phyloP scores from a whole-genome alignment of 1,140 invertebrate genomes.

The Theocolax elegans region DNA sequence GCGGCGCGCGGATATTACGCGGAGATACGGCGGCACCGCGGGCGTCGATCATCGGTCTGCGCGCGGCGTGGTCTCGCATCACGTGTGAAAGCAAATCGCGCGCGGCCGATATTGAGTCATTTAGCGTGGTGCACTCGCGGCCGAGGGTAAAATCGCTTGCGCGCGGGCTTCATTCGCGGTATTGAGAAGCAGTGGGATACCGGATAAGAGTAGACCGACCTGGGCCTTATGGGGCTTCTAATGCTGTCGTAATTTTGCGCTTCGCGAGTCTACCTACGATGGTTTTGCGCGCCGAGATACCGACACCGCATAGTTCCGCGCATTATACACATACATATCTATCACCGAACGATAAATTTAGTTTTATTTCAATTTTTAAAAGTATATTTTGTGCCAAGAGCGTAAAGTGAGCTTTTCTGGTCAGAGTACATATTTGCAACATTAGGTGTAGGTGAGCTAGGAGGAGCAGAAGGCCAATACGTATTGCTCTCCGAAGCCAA shows the following conservation, averaged over 20 bases:
- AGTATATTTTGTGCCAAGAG: too few relatives aligned
- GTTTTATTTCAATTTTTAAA: too few relatives aligned
- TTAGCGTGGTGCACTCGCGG: slow-evolving; percentile 33
- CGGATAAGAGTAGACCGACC: neutral
- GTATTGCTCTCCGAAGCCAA: too few relatives aligned
- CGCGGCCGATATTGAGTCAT: slow-evolving; percentile 48
- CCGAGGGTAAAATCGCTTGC: neutral
- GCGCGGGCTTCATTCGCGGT: neutral
- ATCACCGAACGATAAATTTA: too few relatives aligned
- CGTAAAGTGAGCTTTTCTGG: too few relatives aligned
- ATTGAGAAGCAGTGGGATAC: slow-evolving; percentile 1
- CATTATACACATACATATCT: neutral
- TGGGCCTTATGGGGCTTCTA: neutral
- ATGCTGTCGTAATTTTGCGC: too few relatives aligned
- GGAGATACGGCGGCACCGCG: slow-evolving; percentile 46
- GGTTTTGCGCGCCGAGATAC: too few relatives aligned
- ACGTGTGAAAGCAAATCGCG: slow-evolving; percentile 25
- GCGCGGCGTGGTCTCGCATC: slow-evolving; percentile 17
- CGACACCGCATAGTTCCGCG: neutral
- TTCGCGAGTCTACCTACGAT: too few relatives aligned
- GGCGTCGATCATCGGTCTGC: slow-evolving; percentile 27
- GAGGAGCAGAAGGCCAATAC: too few relatives aligned
- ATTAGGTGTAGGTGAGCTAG: too few relatives aligned
- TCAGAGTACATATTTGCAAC: neutral
- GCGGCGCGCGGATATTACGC: slow-evolving; percentile 65